Evolutionary conservation across 2,113 vertebrate genomes (phyloP), one percentile per base, ranked within the genome.

Genomic region (Chauna torquata): DNA sequence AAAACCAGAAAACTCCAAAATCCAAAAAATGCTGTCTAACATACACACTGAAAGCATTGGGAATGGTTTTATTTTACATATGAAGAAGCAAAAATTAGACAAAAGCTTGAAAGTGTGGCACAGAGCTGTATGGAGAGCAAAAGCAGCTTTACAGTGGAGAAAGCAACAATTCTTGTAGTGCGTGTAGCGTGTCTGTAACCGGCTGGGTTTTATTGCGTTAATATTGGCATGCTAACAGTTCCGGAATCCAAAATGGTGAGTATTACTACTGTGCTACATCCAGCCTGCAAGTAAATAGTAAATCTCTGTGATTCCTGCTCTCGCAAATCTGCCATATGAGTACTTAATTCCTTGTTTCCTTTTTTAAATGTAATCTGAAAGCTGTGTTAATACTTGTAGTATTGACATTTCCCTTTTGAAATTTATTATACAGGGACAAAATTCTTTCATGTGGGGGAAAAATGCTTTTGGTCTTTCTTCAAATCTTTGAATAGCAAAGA

Each of bases 401-500:
- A 79, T 80, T 95, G 93, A 89, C 50, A 85, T 80, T 88, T 95
- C 22, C 24, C 47, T 80, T 85, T 74, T 75, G 77, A 93, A 91
- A 94, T 88, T 44, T 74, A 38, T 92, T 88, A 83, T 66, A 44
- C 28, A 16, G 45, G 64, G 66, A 82, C 36, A 80, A 27, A 90
- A 90, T 89, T 94, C 54, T 62, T 86, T 96, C 65, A 49, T 64
- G 28, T 94, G 80, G 36, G 36, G 40, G 54, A 78, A 94, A 92
- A 90, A 75, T 81, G 20, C 36, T 91, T 95, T 76, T 71, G 57
- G 47, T 69, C 50, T 64, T 75, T 62, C 91, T 92, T 93, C 34
- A 17, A 74, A 38, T 82, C 76, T 76, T 49, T 91, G 80, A 94
- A 94, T 92, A 96, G 62, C 80, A 86, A 95, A 92, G 70, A 88